phyloP scores from a whole-genome alignment of 2,797 vertebrate genomes.

The Euthynnus affinis region DNA sequence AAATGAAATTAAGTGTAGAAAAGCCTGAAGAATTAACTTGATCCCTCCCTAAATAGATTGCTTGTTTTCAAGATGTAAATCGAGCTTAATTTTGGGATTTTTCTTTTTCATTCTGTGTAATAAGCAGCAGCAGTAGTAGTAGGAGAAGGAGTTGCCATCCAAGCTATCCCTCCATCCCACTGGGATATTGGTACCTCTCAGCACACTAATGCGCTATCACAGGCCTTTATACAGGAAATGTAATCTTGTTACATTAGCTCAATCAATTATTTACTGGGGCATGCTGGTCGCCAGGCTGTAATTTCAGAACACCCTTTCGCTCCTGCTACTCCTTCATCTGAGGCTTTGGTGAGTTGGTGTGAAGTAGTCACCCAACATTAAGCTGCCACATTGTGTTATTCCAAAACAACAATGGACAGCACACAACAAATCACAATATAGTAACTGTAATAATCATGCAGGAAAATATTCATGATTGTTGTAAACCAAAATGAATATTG shows the following conservation, averaged over 20 bases:
- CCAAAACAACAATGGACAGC: not conserved
- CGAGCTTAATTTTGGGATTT: not conserved
- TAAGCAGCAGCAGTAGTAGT: not conserved
- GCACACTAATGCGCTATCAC: constrained; percentile 55
- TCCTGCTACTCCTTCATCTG: constrained; percentile 33
- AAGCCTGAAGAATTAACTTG: not conserved
- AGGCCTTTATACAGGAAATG: constrained; percentile 61
- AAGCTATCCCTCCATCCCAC: constrained; percentile 6
- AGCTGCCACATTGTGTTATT: constrained; percentile 22
- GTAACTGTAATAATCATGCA: not conserved
- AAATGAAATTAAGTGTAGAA: not conserved
- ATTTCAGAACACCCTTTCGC: constrained; percentile 78
- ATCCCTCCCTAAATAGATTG: not conserved
- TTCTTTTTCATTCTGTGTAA: not conserved
- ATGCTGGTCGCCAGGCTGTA: constrained; percentile 77
- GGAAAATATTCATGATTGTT: not conserved
- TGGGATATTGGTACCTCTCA: constrained; percentile 48
- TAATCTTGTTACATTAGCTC: constrained; percentile 82
- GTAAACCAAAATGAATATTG: not conserved
- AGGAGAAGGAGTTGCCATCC: not conserved
- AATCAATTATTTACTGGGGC: constrained; percentile 86
- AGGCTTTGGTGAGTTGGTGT: constrained; percentile 43
- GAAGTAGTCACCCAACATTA: constrained; percentile 45
- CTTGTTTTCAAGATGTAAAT: not conserved
- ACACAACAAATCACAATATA: not conserved